Evolutionary conservation across 2,797 vertebrate genomes (phyloP).

Genomic region (Phrynocephalus vlangalii): DNA sequence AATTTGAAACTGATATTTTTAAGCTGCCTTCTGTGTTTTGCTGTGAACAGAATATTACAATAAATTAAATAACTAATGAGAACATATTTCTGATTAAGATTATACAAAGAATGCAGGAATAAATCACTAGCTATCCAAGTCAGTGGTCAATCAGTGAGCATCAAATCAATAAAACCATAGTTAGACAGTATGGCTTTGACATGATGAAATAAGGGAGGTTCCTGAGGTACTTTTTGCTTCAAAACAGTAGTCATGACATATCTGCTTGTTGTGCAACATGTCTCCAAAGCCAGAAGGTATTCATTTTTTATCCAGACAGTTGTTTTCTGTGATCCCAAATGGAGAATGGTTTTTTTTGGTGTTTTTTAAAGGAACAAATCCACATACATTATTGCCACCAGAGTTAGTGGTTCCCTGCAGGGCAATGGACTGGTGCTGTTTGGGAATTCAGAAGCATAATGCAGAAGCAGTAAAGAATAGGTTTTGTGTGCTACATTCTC

Average conservation of each 20-base stretch:
- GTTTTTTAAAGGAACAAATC: conserved; percentile 26
- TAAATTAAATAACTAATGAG: neutral
- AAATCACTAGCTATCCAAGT: no score
- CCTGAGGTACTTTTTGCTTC: neutral
- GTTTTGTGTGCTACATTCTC: conserved; percentile 41
- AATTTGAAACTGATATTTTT: neutral
- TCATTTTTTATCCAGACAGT: neutral
- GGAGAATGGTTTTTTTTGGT: neutral
- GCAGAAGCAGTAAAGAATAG: conserved; percentile 45
- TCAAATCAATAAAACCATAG: neutral
- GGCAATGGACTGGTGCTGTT: neutral
- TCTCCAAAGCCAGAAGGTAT: conserved; percentile 5
- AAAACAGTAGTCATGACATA: neutral
- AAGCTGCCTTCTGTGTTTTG: neutral
- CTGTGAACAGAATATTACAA: neutral
- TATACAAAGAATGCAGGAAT: neutral
- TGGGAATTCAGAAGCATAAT: conserved; percentile 19
- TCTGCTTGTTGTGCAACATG: conserved; percentile 1
- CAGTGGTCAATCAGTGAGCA: neutral
- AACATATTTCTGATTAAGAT: neutral
- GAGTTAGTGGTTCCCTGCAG: conserved; percentile 28
- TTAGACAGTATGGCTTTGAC: neutral
- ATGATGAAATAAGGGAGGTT: neutral
- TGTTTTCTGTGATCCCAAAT: conserved; percentile 18
- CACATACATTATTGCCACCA: conserved; percentile 22